A percentile compares a stretch with the other conserved stretches of the same genome.
These are phyloP conservation scores for Thalassoma bifasciatum DNA, from an alignment of 2,113 vertebrate species.

Conservation along the genomic window DNA sequence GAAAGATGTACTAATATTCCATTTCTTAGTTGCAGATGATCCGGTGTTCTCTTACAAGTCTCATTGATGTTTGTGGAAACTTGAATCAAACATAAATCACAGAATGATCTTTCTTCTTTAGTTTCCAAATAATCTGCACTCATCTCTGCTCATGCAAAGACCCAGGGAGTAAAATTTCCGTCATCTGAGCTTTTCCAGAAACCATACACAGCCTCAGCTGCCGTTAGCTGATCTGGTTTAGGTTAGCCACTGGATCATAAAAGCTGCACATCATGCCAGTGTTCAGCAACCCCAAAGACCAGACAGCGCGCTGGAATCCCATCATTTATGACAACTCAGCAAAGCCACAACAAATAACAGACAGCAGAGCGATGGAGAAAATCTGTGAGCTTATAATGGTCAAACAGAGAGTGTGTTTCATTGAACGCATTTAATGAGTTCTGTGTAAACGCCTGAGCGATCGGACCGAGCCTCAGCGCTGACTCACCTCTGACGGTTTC, in stretches of 20 bases:
- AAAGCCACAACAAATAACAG: slow-evolving; percentile 28
- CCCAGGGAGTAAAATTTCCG: not conserved
- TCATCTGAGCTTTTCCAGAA: slow-evolving; percentile 11
- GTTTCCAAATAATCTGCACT: not conserved
- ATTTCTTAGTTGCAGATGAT: not conserved
- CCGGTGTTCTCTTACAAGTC: too few relatives aligned
- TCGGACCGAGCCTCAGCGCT: not conserved
- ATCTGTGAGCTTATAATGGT: slow-evolving; percentile 10
- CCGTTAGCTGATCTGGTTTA: not conserved
- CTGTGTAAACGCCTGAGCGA: slow-evolving; percentile 7
- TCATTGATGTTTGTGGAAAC: too few relatives aligned
- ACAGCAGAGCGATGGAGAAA: slow-evolving; percentile 14
- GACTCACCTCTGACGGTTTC: slow-evolving; percentile 94
- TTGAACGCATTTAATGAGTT: slow-evolving; percentile 18
- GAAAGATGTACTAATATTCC: not conserved
- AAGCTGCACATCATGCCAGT: not conserved
- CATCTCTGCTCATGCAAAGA: not conserved
- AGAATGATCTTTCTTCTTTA: not conserved
- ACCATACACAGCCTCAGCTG: not conserved
- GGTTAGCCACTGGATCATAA: slow-evolving; percentile 22
- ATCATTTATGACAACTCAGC: slow-evolving; percentile 19
- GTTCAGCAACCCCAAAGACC: slow-evolving; percentile 10
- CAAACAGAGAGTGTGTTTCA: slow-evolving; percentile 34
- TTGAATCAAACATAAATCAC: not conserved
- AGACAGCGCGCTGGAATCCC: slow-evolving; percentile 16